These are phyloP conservation scores for Antitype chi DNA, from an alignment of 2,888 invertebrate genomes.

Conservation along the genomic window DNA sequence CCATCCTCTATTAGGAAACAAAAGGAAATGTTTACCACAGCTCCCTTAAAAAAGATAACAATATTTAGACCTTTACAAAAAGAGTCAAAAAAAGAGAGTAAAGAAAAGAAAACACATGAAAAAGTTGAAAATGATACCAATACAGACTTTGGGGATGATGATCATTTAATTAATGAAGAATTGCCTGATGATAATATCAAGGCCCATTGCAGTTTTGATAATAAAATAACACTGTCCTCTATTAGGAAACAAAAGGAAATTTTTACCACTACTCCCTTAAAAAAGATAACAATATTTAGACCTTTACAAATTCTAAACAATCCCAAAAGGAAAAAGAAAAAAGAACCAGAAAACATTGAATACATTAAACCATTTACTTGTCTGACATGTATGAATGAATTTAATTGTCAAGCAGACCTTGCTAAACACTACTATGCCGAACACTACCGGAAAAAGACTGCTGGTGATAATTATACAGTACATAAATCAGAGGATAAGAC, in stretches of 20 bases:
- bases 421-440: slow-evolving; percentile 74
- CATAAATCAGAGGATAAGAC: slow-evolving; percentile 52
- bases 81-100: neutral
- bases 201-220: slow-evolving; percentile 38
- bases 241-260: slow-evolving; percentile 30
- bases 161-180: slow-evolving; percentile 25
- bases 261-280: neutral
- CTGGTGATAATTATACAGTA: slow-evolving; percentile 55
- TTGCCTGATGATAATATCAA: slow-evolving; percentile 15
- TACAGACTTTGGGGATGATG: neutral
- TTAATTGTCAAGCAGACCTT: slow-evolving; percentile 67
- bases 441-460: slow-evolving; percentile 52
- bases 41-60: neutral
- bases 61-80: neutral
- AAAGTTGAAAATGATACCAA: slow-evolving; percentile 18
- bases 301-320: slow-evolving; percentile 14
- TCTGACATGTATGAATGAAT: slow-evolving; percentile 72
- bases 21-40: neutral
- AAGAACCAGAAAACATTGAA: slow-evolving; percentile 11
- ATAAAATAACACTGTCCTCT: slow-evolving; percentile 30
- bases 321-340: slow-evolving; percentile 26
- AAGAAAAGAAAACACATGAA: slow-evolving; percentile 9
- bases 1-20: slow-evolving; percentile 24
- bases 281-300: slow-evolving; percentile 1
- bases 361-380: slow-evolving; percentile 67